These are phyloP conservation scores for Paramormyrops hopkinsi DNA, from an alignment of 2,797 vertebrate species.

Conservation along the genomic window DNA sequence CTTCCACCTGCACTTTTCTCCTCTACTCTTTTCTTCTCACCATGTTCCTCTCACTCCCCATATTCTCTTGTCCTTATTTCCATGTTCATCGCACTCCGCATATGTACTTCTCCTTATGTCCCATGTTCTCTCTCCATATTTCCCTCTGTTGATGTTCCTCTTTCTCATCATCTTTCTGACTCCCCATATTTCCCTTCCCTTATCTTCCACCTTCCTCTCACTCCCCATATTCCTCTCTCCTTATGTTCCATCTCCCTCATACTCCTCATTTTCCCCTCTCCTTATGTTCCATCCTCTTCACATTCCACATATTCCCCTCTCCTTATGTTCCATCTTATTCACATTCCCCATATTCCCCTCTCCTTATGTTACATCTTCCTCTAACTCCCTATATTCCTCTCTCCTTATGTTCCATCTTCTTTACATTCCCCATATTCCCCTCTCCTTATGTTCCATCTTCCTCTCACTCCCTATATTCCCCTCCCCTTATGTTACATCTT, in stretches of 20 bases:
- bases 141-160: not conserved
- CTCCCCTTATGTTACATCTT: not conserved
- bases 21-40: not conserved
- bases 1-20: not conserved
- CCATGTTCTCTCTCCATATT: not conserved
- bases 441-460: not conserved
- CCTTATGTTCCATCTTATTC: too few species aligned
- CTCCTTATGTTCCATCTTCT: not conserved
- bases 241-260: too few species aligned
- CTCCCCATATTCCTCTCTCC: too few species aligned
- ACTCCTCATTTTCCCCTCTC: too few species aligned
- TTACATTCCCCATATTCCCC: not conserved
- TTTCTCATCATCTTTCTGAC: not conserved
- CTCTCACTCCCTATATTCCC: not conserved
- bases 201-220: too few species aligned
- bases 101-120: slow-evolving; percentile 1
- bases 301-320: too few species aligned
- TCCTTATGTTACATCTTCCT: not conserved
- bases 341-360: too few species aligned
- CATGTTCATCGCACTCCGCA: not conserved
- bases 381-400: not conserved
- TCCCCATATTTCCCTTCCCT: too few species aligned
- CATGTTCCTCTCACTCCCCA: not conserved
- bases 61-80: slow-evolving; percentile 8
- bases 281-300: too few species aligned